Base-by-base conservation (phyloP, 2,797 vertebrate genomes). In the Platalea minor region DNA sequence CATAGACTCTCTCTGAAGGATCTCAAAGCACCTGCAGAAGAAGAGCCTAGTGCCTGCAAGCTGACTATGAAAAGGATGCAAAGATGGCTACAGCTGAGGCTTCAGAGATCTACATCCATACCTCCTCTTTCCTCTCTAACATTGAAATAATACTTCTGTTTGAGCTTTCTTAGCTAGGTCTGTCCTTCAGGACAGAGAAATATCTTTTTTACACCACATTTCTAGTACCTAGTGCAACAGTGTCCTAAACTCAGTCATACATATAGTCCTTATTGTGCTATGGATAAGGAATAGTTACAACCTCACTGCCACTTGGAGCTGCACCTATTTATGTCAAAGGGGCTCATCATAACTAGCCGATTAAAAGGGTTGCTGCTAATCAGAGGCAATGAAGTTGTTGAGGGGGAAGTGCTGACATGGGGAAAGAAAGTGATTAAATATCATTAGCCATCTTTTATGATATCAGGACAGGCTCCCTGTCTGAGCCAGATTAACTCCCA, bases 401-500 rank as follows among this genome's bases (percentile, higher is more conserved):
- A 95, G 51, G 85, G 75, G 88, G 75, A 93, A 81, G 94, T 83
- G 95, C 78, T 96, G 95, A 96, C 94, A n/a, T 43, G 51, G 56
- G 59, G 85, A 94, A 93, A 93, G 69, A 86, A 93, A 51, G 80
- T 79, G 89, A 95, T 95, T 93, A 90, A 94, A 80, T 77, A 93
- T 67, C 83, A 89, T 94, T 79, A 96, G 18, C 91, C 20, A 39
- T 92, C 85, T 90, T 64, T 88, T 91, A 20, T 84, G 59, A 76
- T 95, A 96, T 86, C 88, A 88, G 63, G 85, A 89, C 20, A 85
- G 33, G 51, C 41, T 91, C 77, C 70, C 28, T 76, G 20, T 46
- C 74, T 56, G 51, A 93, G 88, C 78, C 92, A 94, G 45, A 72
- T 88, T 85, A 72, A 96, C 94, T 94, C 95, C 93, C 95, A 96